These are phyloP conservation scores for Vimba vimba DNA, from an alignment of 2,113 vertebrate genomes.

Conservation along the genomic window DNA sequence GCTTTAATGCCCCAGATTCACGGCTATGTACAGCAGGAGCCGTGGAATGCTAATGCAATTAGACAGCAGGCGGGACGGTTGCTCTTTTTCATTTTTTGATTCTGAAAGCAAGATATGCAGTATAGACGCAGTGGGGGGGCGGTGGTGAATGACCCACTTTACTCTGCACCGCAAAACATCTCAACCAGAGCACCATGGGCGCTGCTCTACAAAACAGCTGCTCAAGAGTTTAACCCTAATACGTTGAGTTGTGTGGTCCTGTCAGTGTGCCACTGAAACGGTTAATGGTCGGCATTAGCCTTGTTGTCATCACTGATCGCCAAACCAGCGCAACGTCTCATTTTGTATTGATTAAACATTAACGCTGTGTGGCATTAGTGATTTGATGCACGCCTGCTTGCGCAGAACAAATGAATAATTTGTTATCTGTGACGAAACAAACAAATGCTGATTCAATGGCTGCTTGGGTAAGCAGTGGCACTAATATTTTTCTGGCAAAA, in stretches of 20 bases:
- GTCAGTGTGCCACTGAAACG: background rate
- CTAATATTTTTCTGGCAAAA: constrained; percentile 26
- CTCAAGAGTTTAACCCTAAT: constrained; percentile 8
- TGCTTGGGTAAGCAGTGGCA: constrained; percentile 18
- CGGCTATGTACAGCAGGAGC: constrained; percentile 24
- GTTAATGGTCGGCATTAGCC: constrained; percentile 12
- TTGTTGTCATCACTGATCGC: background rate
- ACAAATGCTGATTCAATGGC: constrained; percentile 29
- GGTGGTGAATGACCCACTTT: constrained; percentile 44
- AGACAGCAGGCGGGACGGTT: constrained; percentile 15
- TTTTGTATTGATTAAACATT: constrained; percentile 44
- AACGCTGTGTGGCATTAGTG: constrained; percentile 46
- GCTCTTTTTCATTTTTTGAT: constrained; percentile 22
- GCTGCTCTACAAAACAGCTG: background rate
- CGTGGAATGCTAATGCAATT: constrained; percentile 54
- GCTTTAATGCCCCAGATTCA: constrained; percentile 28
- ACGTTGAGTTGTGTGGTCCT: constrained; percentile 15
- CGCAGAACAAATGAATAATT: constrained; percentile 49
- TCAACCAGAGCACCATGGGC: constrained; percentile 3
- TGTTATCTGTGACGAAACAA: constrained; percentile 40
- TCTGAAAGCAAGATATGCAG: background rate
- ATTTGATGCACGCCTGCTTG: constrained; percentile 40
- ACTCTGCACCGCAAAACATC: constrained; percentile 8
- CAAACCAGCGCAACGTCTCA: constrained; percentile 12
- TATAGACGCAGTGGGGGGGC: background rate